These are phyloP conservation scores for Standfussiana lucernea DNA, from an alignment of 2,888 invertebrate genomes.

Conservation along the genomic window DNA sequence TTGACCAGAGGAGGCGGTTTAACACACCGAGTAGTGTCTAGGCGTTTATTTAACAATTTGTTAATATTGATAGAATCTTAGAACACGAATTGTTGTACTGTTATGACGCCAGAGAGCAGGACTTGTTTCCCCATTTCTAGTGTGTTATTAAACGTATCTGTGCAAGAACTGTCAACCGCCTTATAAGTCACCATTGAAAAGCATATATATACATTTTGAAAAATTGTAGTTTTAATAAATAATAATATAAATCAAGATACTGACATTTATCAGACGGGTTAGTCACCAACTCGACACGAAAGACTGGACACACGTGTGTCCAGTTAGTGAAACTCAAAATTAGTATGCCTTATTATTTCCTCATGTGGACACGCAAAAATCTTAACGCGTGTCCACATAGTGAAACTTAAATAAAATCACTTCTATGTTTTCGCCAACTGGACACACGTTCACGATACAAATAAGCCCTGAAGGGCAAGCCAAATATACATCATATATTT, in stretches of 20 bases:
- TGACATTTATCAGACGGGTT: not conserved
- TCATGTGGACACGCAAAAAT: no score
- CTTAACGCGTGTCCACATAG: no score
- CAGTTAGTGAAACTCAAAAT: no score
- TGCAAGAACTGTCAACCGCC: not conserved
- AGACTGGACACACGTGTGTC: no score
- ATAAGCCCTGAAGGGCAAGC: conserved; percentile 2
- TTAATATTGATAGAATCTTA: not conserved
- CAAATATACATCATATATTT: conserved; percentile 24
- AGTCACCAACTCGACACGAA: no score
- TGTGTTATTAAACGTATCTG: not conserved
- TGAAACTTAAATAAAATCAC: no score
- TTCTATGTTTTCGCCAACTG: no score
- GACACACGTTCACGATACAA: no score
- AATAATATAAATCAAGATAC: not conserved
- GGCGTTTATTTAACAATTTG: conserved; percentile 1
- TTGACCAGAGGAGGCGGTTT: not conserved
- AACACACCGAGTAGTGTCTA: not conserved
- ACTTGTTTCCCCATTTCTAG: not conserved
- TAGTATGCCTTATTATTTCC: no score
- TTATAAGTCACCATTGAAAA: not conserved
- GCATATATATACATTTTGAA: not conserved
- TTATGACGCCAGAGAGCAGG: not conserved
- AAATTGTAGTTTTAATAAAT: not conserved
- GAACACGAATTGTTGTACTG: not conserved